Evolutionary conservation across 2,888 invertebrate species (phyloP).

Genomic region (Ischnus inquisitorius): DNA sequence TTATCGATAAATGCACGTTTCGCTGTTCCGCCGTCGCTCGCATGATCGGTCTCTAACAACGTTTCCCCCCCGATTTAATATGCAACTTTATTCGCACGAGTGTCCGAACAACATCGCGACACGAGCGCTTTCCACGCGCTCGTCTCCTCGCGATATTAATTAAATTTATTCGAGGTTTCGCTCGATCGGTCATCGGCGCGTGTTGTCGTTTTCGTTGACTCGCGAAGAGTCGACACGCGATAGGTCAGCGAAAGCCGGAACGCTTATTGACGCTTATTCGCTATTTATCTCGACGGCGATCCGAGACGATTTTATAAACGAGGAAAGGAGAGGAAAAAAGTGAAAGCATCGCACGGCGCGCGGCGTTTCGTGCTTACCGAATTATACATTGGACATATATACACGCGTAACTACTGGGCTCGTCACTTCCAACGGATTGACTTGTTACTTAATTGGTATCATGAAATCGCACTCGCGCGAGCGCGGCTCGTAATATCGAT

Average conservation of each 20-base stretch:
- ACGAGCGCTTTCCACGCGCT: neutral
- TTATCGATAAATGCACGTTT: conserved; percentile 13
- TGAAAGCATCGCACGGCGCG: conserved; percentile 31
- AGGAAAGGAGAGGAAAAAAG: no score
- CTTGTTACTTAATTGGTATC: neutral
- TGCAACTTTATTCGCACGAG: neutral
- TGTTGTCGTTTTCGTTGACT: conserved; percentile 47
- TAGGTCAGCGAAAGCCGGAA: conserved; percentile 62
- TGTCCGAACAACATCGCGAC: conserved; percentile 33
- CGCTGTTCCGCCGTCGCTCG: neutral
- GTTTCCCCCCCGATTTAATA: neutral
- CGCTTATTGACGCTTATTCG: conserved; percentile 16
- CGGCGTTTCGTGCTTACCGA: conserved; percentile 5
- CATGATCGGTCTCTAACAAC: conserved; percentile 13
- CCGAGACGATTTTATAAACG: neutral
- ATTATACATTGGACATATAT: neutral
- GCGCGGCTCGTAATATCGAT: neutral
- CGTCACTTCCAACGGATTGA: conserved; percentile 18
- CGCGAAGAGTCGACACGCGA: neutral
- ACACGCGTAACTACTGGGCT: conserved; percentile 10
- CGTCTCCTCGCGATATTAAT: conserved; percentile 29
- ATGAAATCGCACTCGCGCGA: neutral
- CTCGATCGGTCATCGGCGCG: neutral
- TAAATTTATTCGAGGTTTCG: conserved; percentile 17
- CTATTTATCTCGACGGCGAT: conserved; percentile 36